phyloP scores from a whole-genome alignment of 2,113 vertebrate species.

The Ctenomys sociabilis region DNA sequence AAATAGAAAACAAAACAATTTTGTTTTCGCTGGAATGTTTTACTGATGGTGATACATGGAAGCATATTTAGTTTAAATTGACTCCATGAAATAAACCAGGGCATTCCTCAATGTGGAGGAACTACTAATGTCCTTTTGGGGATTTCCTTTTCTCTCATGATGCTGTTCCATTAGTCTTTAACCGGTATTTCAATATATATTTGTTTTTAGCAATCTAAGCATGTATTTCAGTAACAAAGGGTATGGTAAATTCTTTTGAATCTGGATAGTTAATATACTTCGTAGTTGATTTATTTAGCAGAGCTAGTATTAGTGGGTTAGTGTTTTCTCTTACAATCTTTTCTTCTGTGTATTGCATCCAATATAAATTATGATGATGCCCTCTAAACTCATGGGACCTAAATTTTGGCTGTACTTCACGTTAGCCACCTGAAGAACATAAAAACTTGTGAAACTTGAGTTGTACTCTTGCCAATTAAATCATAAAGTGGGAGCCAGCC shows the following conservation, averaged over 20 bases:
- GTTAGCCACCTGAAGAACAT: neutral
- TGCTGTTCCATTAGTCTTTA: neutral
- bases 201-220: neutral
- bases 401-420: neutral
- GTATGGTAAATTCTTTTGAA: slow-evolving; percentile 24
- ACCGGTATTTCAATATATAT: slow-evolving; percentile 7
- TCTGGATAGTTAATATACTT: neutral
- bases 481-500: neutral
- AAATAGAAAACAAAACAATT: no score
- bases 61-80: slow-evolving; percentile 14
- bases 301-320: slow-evolving; percentile 4
- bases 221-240: neutral
- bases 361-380: neutral
- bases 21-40: slow-evolving; percentile 26
- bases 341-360: neutral
- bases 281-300: neutral
- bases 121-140: neutral
- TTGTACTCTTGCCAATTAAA: neutral
- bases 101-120: neutral
- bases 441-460: neutral
- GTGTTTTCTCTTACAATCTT: slow-evolving; percentile 7
- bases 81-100: slow-evolving; percentile 43
- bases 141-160: neutral
- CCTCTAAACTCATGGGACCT: neutral
- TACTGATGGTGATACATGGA: neutral